Percentiles rank a stretch among this genome's conserved stretches.
These are phyloP conservation scores for Heliconius charithonia DNA, from an alignment of 2,888 invertebrate genomes.

Conservation along the genomic window DNA sequence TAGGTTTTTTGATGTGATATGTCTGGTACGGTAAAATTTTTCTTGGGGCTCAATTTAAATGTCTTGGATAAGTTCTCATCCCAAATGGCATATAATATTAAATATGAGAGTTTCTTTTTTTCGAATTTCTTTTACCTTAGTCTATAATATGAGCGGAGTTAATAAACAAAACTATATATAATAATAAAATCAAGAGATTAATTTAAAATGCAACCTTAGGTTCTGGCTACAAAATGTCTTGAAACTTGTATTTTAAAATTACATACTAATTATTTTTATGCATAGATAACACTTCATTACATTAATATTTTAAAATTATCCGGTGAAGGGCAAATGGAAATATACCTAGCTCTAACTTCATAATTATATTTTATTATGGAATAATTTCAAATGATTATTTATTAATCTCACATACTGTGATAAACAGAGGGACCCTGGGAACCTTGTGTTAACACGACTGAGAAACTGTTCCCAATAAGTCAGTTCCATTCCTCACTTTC, in stretches of 20 bases:
- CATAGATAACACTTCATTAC: not conserved
- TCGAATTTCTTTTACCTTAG: not conserved
- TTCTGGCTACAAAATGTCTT: conserved; percentile 1
- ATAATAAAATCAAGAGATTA: not conserved
- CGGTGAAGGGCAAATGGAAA: conserved; percentile 9
- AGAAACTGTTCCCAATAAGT: too few species aligned
- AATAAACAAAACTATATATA: not conserved
- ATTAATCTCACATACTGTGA: too few species aligned
- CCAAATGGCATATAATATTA: not conserved
- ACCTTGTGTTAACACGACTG: too few species aligned
- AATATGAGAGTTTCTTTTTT: too few species aligned
- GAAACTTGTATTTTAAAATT: not conserved
- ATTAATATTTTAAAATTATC: not conserved
- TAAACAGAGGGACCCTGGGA: too few species aligned
- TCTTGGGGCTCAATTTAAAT: too few species aligned
- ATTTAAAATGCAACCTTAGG: not conserved
- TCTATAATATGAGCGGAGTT: not conserved
- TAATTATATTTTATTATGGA: not conserved
- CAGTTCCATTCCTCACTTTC: too few species aligned
- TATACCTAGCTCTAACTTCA: not conserved
- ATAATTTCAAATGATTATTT: not conserved
- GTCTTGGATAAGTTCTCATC: not conserved
- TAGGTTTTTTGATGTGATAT: too few species aligned
- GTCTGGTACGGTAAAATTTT: too few species aligned
- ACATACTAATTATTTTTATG: not conserved